Evolutionary conservation across 2,888 invertebrate species (phyloP).

Genomic region (Mythimna albipuncta): DNA sequence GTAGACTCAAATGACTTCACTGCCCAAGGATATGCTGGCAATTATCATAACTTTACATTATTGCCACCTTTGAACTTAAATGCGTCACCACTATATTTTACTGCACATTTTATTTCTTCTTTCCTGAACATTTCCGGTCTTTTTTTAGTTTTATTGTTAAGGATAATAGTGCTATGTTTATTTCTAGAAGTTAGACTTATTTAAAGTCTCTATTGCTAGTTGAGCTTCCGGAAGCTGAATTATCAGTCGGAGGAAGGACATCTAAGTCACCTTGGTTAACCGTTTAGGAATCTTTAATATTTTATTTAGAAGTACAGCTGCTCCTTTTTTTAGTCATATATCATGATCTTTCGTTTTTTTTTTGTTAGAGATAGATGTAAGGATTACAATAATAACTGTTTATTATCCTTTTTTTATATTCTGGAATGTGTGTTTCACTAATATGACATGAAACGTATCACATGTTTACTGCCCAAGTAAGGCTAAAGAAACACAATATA

Average conservation of each 20-base stretch:
- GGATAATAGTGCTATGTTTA: constrained; percentile 35
- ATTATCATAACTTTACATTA: constrained; percentile 43
- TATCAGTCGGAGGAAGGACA: constrained; percentile 9
- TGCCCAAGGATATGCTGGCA: constrained; percentile 37
- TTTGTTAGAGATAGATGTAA: too few relatives aligned
- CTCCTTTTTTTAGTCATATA: not conserved
- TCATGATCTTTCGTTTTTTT: not conserved
- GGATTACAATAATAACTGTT: too few relatives aligned
- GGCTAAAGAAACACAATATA: too few relatives aligned
- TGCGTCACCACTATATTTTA: constrained; percentile 27
- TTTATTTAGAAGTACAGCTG: not conserved
- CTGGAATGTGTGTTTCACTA: too few relatives aligned
- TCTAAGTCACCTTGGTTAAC: constrained; percentile 8
- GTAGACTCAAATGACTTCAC: constrained; percentile 18
- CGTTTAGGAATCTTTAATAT: constrained; percentile 7
- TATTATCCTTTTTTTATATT: too few relatives aligned
- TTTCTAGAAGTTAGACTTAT: constrained; percentile 12
- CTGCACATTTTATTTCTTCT: constrained; percentile 31
- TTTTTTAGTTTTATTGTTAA: constrained; percentile 49
- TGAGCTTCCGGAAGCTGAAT: constrained; percentile 23
- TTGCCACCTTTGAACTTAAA: constrained; percentile 34
- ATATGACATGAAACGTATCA: too few relatives aligned
- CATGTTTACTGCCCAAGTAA: too few relatives aligned
- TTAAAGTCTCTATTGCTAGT: constrained; percentile 11
- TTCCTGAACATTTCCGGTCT: constrained; percentile 43